Base-by-base conservation (phyloP, 2,797 vertebrate species). In the Schizothorax lantsangensis region DNA sequence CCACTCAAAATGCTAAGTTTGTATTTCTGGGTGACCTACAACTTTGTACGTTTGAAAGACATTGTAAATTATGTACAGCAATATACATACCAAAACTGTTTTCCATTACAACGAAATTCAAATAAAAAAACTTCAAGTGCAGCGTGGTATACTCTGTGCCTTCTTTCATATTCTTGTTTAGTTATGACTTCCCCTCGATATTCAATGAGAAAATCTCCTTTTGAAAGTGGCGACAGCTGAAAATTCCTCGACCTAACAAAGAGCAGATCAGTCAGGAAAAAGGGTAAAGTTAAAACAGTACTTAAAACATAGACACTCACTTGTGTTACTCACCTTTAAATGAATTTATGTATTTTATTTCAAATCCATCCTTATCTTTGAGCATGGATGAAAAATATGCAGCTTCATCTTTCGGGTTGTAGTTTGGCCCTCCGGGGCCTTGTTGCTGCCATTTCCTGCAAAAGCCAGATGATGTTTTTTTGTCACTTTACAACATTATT, bases 41-140 rank as follows among this genome's bases (percentile, higher is more conserved):
- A 40, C 38, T 43, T 23, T 38, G 19, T 57, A 57, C 19, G 2
- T 57, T 57, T 19, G 17, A 57, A 57, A 57, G 52, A 64, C 7
- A 72, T 40, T 69, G 38, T 26, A 73, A 45, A 73, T n/a, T n/a
- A 17, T 30, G 72, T 74, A 74, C 43, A 74, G 43, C 43, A 26
- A 74, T 74, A 74, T 47, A 73, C 71, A 73, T 45, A 73, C 69
- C 36, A 72, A 9, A 72, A 43, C 38, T 72, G 40, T 73, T 45
- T 73, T 73, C 40, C 71, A 45, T 74, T 4, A 26, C 8, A 73
- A 6, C 33, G 23, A 26, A 47, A 74, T 47, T 45, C 43, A 30
- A 26, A 74, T 5, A 26, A 26, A 74, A 73, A 73, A 7, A 73
- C 38, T n/a, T 73, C 10, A 9, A 45, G 23, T 14, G 40, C 71